phyloP scores from a whole-genome alignment of 2,113 vertebrate genomes.

The Junco hyemalis region DNA sequence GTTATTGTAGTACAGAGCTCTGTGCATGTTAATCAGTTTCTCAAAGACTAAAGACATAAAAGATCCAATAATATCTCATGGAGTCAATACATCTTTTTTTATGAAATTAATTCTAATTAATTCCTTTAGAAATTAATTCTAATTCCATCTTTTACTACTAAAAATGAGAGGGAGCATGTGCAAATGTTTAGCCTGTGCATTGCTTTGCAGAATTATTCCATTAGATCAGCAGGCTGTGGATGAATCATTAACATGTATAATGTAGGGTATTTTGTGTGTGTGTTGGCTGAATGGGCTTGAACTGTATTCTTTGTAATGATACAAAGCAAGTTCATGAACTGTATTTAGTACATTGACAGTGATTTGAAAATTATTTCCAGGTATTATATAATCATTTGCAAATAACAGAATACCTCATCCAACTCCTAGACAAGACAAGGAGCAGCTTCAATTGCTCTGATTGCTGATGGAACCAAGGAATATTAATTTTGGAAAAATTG shows the following conservation, averaged over 20 bases:
- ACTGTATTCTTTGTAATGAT: background rate
- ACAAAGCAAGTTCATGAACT: background rate
- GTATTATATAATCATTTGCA: background rate
- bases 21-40: background rate
- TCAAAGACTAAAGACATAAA: background rate
- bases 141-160: background rate
- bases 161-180: background rate
- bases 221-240: background rate
- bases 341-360: background rate
- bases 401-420: background rate
- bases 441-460: background rate
- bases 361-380: constrained; percentile 19
- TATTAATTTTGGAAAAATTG: background rate
- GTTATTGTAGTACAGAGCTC: background rate
- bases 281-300: background rate
- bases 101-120: background rate
- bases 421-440: background rate
- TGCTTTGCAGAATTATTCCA: background rate
- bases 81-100: background rate
- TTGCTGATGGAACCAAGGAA: background rate
- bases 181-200: background rate
- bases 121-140: background rate
- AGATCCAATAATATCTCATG: background rate
- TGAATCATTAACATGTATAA: background rate
- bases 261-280: background rate